These are phyloP conservation scores for Rhamphomyia laevipes DNA, from an alignment of 2,888 invertebrate species.

Conservation along the genomic window DNA sequence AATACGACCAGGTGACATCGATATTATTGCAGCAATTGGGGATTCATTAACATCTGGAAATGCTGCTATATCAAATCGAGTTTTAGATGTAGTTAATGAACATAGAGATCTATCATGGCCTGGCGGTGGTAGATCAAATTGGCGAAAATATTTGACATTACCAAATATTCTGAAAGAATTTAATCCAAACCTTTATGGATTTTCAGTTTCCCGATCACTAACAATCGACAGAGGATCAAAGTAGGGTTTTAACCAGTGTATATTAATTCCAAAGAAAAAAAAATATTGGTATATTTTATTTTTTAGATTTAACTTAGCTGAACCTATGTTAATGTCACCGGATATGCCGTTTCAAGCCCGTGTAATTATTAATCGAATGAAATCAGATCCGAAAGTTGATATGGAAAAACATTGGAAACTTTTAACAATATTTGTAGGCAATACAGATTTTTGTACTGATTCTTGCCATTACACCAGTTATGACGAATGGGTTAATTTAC, in stretches of 20 bases:
- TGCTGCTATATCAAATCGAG: constrained; percentile 39
- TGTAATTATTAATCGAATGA: constrained; percentile 23
- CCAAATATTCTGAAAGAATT: constrained; percentile 50
- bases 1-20: constrained; percentile 46
- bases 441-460: constrained; percentile 48
- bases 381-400: constrained; percentile 35
- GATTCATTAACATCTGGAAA: constrained; percentile 48
- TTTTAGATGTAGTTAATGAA: constrained; percentile 38
- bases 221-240: constrained; percentile 21
- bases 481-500: constrained; percentile 32
- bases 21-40: constrained; percentile 46
- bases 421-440: constrained; percentile 45
- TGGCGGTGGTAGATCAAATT: constrained; percentile 41
- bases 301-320: constrained; percentile 27
- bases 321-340: constrained; percentile 28
- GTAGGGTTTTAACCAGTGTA: background rate
- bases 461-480: constrained; percentile 40
- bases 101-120: constrained; percentile 40
- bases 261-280: background rate
- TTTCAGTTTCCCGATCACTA: constrained; percentile 23
- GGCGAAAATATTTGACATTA: constrained; percentile 41
- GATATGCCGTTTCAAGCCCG: constrained; percentile 26
- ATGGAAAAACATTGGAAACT: constrained; percentile 48
- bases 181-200: constrained; percentile 51
- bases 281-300: background rate